Evolutionary conservation across 2,797 vertebrate species (phyloP).

Genomic region (Phyllotis vaccarum): DNA sequence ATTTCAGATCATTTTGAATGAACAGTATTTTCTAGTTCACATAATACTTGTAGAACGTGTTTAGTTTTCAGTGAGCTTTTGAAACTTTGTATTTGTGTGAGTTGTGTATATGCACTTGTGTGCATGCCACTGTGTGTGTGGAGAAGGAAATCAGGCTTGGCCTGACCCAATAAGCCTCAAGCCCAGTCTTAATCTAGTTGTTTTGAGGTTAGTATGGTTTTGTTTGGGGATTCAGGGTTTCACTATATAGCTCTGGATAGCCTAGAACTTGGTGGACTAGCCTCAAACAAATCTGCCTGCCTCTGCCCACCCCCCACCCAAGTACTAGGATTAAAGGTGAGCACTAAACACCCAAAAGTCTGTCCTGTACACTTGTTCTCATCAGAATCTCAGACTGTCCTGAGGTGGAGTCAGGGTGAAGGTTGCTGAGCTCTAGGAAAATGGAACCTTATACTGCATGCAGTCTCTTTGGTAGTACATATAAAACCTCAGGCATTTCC

Average conservation of each 20-base stretch:
- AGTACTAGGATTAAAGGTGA: not conserved
- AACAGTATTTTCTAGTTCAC: not conserved
- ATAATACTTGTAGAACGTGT: not conserved
- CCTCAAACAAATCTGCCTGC: not conserved
- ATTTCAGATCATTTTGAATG: not conserved
- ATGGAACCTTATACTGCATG: constrained; percentile 4
- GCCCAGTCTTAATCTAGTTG: not conserved
- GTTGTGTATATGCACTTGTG: not conserved
- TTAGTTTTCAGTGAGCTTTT: not conserved
- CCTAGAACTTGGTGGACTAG: not conserved
- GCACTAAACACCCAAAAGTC: not conserved
- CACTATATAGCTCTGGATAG: not conserved
- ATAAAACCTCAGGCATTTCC: constrained; percentile 43
- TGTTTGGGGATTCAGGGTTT: not conserved
- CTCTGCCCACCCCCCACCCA: not conserved
- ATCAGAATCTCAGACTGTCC: not conserved
- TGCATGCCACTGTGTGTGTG: no score
- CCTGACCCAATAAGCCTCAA: not conserved
- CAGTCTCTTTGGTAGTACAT: not conserved
- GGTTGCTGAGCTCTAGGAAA: not conserved
- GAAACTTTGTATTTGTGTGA: not conserved
- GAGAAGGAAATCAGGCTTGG: no score
- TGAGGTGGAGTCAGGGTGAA: no score
- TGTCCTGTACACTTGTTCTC: not conserved
- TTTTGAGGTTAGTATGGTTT: not conserved